A percentile compares a stretch with the other conserved stretches of the same genome.
These are phyloP conservation scores for Drosophila nr. perissopoda DNA, from an alignment of 2,888 invertebrate genomes.

Conservation along the genomic window DNA sequence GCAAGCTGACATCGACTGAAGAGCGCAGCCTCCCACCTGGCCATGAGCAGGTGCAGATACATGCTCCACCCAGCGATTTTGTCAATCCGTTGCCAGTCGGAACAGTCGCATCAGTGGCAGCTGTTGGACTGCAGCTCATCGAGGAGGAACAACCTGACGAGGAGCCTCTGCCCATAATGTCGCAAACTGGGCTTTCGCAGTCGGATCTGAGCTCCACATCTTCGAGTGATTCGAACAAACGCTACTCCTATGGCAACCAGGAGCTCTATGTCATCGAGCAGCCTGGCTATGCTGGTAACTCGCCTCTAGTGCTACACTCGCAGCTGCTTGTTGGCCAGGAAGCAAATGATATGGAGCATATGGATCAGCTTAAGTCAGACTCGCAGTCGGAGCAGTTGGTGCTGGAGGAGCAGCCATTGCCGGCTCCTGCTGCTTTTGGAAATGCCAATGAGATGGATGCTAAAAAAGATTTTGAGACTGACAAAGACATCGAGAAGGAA, in stretches of 20 bases:
- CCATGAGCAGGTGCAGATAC: slow-evolving; percentile 85
- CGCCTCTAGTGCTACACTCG: slow-evolving; percentile 52
- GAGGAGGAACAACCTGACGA: slow-evolving; percentile 68
- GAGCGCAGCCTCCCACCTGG: slow-evolving; percentile 55
- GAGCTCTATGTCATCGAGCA: slow-evolving; percentile 90
- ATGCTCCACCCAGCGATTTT: slow-evolving; percentile 81
- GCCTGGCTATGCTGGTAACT: slow-evolving; percentile 87
- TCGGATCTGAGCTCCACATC: slow-evolving; percentile 91
- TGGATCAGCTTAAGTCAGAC: neutral
- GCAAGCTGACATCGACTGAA: slow-evolving; percentile 65
- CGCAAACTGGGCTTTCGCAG: slow-evolving; percentile 91
- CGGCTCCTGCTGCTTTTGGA: slow-evolving; percentile 39
- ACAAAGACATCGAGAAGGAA: neutral
- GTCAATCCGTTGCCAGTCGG: slow-evolving; percentile 46
- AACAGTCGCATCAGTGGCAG: slow-evolving; percentile 48
- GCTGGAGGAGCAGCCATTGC: slow-evolving; percentile 20
- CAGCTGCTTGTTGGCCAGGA: slow-evolving; percentile 43
- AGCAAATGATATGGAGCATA: slow-evolving; percentile 53
- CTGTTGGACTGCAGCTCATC: slow-evolving; percentile 78
- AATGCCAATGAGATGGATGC: slow-evolving; percentile 3
- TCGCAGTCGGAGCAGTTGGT: neutral
- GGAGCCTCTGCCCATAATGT: slow-evolving; percentile 14
- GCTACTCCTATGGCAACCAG: slow-evolving; percentile 93
- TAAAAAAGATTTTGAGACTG: slow-evolving; percentile 2
- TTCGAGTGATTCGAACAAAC: slow-evolving; percentile 90